A percentile compares a stretch with the other conserved stretches of the same genome.
Conservation (phyloP, 2,797 vertebrate species). For the Sebastiscus tertius region DNA sequence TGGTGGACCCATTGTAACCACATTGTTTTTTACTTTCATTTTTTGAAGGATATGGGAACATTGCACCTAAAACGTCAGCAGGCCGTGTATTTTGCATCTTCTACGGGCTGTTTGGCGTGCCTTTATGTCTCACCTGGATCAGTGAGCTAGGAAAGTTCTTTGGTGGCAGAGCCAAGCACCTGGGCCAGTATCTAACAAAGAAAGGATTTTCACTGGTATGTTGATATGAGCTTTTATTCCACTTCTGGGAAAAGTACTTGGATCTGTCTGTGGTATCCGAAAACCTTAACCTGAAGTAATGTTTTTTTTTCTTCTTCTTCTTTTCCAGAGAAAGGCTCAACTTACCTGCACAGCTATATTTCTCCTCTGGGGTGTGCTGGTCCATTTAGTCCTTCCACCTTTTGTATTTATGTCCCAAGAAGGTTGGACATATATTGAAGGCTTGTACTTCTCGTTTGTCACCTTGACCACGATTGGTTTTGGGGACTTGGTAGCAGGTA, state of each 20-base stretch:
- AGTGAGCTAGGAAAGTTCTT: constrained; percentile 99
- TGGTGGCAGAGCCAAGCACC: constrained; percentile 94
- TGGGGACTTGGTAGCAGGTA: constrained; percentile 96
- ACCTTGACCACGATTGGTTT: constrained; percentile 98
- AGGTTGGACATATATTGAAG: constrained; percentile 95
- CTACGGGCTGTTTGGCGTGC: constrained; percentile 98
- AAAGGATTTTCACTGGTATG: constrained; percentile 93
- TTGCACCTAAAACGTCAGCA: constrained; percentile 92
- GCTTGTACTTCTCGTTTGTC: constrained; percentile 98
- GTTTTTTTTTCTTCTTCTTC: neutral
- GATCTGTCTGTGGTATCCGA: neutral
- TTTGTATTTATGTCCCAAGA: constrained; percentile 98
- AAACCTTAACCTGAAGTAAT: constrained; percentile 10
- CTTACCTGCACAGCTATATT: constrained; percentile 97
- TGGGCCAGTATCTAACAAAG: constrained; percentile 94
- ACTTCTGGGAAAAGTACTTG: neutral
- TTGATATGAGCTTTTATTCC: neutral
- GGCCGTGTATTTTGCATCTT: constrained; percentile 97
- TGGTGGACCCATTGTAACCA: neutral
- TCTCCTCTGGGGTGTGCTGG: constrained; percentile 93
- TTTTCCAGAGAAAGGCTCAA: constrained; percentile 92
- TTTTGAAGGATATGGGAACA: constrained; percentile 92
- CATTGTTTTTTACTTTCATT: neutral
- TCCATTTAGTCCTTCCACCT: constrained; percentile 95
- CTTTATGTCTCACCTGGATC: constrained; percentile 97